These are phyloP conservation scores for Lasioglossum villosulum DNA, from an alignment of 2,888 invertebrate genomes.

Conservation along the genomic window DNA sequence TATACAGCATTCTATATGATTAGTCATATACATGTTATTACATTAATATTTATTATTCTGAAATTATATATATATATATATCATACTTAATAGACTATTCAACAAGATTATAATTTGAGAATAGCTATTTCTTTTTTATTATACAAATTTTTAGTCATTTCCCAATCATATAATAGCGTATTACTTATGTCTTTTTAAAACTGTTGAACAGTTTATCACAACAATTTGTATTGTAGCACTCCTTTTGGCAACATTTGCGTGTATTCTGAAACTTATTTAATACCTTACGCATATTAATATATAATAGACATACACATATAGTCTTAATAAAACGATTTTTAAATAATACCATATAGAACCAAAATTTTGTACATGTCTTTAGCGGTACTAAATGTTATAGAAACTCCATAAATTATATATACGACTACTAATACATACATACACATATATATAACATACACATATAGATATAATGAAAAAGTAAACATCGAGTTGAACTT, in stretches of 20 bases:
- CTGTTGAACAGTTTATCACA: slow-evolving; percentile 76
- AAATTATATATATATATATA: slow-evolving; percentile 79
- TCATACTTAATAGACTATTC: slow-evolving; percentile 73
- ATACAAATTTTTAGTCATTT: slow-evolving; percentile 62
- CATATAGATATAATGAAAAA: slow-evolving; percentile 10
- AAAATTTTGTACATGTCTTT: slow-evolving; percentile 43
- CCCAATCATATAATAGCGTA: slow-evolving; percentile 52
- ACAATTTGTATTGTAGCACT: slow-evolving; percentile 66
- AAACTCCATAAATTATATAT: slow-evolving; percentile 39
- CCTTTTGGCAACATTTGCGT: slow-evolving; percentile 63
- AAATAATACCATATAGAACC: slow-evolving; percentile 44
- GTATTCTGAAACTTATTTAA: slow-evolving; percentile 39
- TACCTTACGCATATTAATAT: slow-evolving; percentile 21
- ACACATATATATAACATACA: slow-evolving; percentile 14
- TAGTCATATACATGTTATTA: slow-evolving; percentile 82
- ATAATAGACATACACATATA: slow-evolving; percentile 35
- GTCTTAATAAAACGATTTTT: slow-evolving; percentile 22
- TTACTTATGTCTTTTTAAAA: slow-evolving; percentile 67
- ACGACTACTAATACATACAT: slow-evolving; percentile 18
- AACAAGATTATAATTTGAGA: slow-evolving; percentile 75
- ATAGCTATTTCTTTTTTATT: slow-evolving; percentile 73
- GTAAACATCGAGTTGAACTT: slow-evolving; percentile 31
- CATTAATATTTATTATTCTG: slow-evolving; percentile 80
- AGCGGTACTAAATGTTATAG: slow-evolving; percentile 19
- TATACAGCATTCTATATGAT: slow-evolving; percentile 78